Conservation (phyloP, 2,888 invertebrate species). For the Orthosia incerta region DNA sequence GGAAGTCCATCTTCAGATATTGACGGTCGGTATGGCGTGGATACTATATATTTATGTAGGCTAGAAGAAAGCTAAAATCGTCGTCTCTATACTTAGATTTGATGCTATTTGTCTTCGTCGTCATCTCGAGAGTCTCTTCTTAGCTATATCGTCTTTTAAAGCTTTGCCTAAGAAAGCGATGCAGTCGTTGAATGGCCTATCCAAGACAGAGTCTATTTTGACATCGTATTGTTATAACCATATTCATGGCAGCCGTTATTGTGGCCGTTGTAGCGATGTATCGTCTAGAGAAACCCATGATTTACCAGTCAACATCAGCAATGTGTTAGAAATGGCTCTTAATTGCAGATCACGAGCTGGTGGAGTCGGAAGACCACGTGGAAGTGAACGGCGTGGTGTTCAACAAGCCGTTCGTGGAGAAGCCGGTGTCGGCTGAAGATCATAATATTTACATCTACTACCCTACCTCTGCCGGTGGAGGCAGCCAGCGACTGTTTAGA, state of each 20-base stretch:
- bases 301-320: neutral
- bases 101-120: neutral
- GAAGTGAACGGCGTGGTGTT: conserved; percentile 98
- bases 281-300: neutral
- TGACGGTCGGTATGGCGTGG: conserved; percentile 20
- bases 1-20: conserved; percentile 21
- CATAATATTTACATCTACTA: conserved; percentile 99
- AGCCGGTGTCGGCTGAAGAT: conserved; percentile 99
- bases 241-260: neutral
- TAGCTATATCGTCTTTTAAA: neutral
- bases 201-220: neutral
- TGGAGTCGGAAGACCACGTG: conserved; percentile 99
- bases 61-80: conserved; percentile 15
- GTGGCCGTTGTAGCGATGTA: neutral
- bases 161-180: neutral
- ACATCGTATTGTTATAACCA: neutral
- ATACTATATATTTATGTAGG: conserved; percentile 1
- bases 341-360: conserved; percentile 95
- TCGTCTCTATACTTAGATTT: neutral
- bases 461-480: conserved; percentile 99
- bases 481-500: conserved; percentile 98
- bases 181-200: neutral
- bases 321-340: neutral
- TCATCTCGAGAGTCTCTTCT: neutral
- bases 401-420: conserved; percentile 99